Conservation (phyloP, 1,140 invertebrate genomes). For the Procambarus clarkii region DNA sequence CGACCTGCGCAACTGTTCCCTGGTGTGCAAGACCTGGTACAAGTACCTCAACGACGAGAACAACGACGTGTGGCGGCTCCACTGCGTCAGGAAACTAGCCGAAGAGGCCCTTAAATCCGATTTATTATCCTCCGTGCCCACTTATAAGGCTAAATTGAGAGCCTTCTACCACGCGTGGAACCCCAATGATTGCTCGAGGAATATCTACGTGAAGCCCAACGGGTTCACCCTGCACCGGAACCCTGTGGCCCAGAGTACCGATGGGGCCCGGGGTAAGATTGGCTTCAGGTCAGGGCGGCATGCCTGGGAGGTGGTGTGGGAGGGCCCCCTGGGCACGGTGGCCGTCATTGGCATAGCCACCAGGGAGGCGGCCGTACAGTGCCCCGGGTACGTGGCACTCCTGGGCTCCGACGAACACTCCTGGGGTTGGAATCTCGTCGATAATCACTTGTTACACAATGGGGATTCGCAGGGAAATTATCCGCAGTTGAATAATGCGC, state of each 20-base stretch:
- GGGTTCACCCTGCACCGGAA: constrained; percentile 98
- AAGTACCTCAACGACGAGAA: constrained; percentile 94
- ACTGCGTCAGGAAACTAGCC: constrained; percentile 90
- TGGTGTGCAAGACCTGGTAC: constrained; percentile 97
- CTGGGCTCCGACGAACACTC: constrained; percentile 97
- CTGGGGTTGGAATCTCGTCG: constrained; percentile 99
- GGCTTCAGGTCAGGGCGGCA: constrained; percentile 94
- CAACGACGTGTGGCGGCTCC: constrained; percentile 95
- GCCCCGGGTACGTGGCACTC: constrained; percentile 95
- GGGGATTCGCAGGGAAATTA: constrained; percentile 97
- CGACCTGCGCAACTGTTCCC: constrained; percentile 90
- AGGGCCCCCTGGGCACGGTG: constrained; percentile 96
- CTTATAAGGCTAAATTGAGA: constrained; percentile 95
- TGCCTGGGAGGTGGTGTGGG: constrained; percentile 99
- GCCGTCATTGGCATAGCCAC: constrained; percentile 97
- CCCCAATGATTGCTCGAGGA: constrained; percentile 96
- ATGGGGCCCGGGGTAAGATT: constrained; percentile 95
- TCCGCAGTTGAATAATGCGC: constrained; percentile 96
- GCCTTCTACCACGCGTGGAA: constrained; percentile 98
- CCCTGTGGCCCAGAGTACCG: constrained; percentile 98
- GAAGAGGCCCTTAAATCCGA: constrained; percentile 92
- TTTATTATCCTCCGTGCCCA: constrained; percentile 90
- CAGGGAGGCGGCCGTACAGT: constrained; percentile 91
- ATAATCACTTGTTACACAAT: constrained; percentile 97
- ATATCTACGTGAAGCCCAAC: constrained; percentile 97